phyloP scores from a whole-genome alignment of 2,113 vertebrate species.

The Gopherus flavomarginatus region DNA sequence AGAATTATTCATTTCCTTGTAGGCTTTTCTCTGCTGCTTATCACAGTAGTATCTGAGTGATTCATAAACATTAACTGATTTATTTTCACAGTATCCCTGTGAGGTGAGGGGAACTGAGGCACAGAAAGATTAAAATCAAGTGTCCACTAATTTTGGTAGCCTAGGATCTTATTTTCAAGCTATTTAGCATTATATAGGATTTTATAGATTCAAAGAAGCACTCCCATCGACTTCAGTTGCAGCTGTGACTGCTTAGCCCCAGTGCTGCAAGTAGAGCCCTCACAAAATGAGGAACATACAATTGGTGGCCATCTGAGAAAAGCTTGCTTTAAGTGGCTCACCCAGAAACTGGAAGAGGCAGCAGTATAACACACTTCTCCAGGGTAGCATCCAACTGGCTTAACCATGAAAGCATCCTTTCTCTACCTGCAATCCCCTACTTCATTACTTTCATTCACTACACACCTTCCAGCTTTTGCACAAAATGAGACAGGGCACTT shows the following conservation, averaged over 20 bases:
- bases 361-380: not conserved
- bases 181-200: not conserved
- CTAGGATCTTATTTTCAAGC: not conserved
- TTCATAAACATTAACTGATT: not conserved
- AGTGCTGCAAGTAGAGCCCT: not conserved
- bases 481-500: not conserved
- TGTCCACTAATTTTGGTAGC: not conserved
- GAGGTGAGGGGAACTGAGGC: not conserved
- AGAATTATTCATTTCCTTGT: not conserved
- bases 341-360: not conserved
- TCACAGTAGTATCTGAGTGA: not conserved
- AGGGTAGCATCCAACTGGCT: not conserved
- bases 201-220: accelerated
- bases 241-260: not conserved
- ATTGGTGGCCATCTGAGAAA: not conserved
- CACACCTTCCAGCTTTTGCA: too few relatives aligned
- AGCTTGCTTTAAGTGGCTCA: not conserved
- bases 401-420: not conserved
- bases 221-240: not conserved
- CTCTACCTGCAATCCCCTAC: not conserved
- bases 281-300: too few relatives aligned
- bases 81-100: not conserved
- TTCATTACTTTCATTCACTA: too few relatives aligned
- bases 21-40: not conserved
- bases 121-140: not conserved